A percentile compares a stretch with the other conserved stretches of the same genome.
Evolutionary conservation across 2,797 vertebrate genomes (phyloP).

Genomic region (Spinus olivaceus): DNA sequence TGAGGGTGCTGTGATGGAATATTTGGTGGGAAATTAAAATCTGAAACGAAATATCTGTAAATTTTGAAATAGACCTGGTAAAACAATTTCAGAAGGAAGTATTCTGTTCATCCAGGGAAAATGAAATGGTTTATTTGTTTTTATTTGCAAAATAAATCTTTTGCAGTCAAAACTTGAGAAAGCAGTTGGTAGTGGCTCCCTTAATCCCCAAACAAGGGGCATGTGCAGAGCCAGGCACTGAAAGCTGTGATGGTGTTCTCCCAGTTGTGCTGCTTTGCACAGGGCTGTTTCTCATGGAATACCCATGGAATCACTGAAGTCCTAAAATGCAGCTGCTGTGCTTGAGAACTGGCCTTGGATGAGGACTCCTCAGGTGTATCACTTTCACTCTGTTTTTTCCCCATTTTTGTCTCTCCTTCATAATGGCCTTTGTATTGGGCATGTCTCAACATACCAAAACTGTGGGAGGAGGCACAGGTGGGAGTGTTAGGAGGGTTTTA

Average conservation of each 20-base stretch:
- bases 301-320: rapidly evolving
- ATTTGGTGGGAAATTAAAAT: neutral
- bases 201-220: neutral
- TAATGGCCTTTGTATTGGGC: neutral
- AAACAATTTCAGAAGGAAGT: neutral
- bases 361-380: neutral
- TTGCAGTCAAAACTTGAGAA: neutral
- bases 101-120: neutral
- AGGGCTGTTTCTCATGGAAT: neutral
- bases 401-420: neutral
- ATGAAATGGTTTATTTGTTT: neutral
- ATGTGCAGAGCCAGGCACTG: neutral
- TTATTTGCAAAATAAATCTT: neutral
- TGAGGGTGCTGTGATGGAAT: neutral
- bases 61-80: neutral
- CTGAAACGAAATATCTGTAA: neutral
- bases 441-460: neutral
- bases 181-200: neutral
- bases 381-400: neutral
- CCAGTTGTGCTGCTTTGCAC: neutral
- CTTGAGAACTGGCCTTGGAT: neutral
- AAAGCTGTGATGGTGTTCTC: neutral
- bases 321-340: neutral
- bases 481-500: neutral
- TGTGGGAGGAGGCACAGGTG: neutral